phyloP scores from a whole-genome alignment of 2,113 vertebrate genomes.

The Glaucidium brasilianum region DNA sequence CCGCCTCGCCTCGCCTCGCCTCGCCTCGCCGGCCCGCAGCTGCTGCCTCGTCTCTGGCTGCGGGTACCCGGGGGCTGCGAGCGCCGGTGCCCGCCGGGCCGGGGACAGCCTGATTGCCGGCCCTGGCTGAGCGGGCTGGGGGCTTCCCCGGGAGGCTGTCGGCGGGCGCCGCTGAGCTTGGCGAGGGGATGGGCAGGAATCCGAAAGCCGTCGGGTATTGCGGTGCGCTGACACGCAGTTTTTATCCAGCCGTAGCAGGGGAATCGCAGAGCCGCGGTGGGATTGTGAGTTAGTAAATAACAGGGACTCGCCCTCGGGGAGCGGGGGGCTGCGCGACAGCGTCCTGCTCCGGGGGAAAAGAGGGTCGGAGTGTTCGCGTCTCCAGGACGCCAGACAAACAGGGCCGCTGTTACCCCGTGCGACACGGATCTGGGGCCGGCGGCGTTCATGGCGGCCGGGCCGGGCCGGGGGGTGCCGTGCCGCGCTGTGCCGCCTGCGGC shows the following conservation, averaged over 20 bases:
- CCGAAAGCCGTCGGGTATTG: rapidly evolving
- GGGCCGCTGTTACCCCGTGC: too few species aligned
- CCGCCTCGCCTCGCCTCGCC: neutral
- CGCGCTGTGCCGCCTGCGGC: neutral
- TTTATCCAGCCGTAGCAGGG: too few species aligned
- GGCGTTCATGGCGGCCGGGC: neutral
- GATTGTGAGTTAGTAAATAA: rapidly evolving
- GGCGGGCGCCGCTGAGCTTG: neutral
- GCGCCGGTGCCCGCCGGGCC: too few species aligned
- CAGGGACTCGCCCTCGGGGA: neutral
- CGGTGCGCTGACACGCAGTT: neutral
- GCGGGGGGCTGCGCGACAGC: too few species aligned
- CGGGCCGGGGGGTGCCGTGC: too few species aligned
- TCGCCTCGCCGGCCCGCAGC: neutral
- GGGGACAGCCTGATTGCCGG: too few species aligned
- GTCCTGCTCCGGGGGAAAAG: neutral
- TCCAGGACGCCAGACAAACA: rapidly evolving
- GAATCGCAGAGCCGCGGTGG: neutral
- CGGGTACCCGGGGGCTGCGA: rapidly evolving
- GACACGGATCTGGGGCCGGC: too few species aligned
- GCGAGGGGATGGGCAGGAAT: neutral
- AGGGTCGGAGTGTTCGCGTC: neutral
- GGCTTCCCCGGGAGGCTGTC: too few species aligned
- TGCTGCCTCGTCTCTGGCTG: too few species aligned
- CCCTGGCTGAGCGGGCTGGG: too few species aligned